phyloP scores from a whole-genome alignment of 1,140 invertebrate species.

The Periplaneta americana region DNA sequence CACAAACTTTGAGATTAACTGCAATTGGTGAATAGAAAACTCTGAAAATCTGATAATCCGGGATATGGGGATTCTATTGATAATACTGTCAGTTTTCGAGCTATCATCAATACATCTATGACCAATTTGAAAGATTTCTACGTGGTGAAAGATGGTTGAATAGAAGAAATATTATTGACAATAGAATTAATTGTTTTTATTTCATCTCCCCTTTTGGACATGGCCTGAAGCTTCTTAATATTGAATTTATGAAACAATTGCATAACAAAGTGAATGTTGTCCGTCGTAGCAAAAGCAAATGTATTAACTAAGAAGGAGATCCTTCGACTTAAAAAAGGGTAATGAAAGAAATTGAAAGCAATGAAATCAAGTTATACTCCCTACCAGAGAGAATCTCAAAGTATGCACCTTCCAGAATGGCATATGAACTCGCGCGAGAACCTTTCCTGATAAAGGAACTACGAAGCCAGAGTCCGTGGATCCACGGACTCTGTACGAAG shows the following conservation, averaged over 20 bases:
- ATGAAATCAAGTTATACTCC: slow-evolving; percentile 90
- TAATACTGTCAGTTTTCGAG: slow-evolving; percentile 83
- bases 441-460: too few relatives aligned
- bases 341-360: slow-evolving; percentile 75
- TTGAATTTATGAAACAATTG: slow-evolving; percentile 98
- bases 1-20: too few relatives aligned
- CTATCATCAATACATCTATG: slow-evolving; percentile 92
- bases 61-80: slow-evolving; percentile 99
- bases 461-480: too few relatives aligned
- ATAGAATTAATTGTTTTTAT: slow-evolving; percentile 95
- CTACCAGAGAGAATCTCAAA: too few relatives aligned
- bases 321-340: slow-evolving; percentile 79
- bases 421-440: too few relatives aligned
- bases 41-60: too few relatives aligned
- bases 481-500: too few relatives aligned
- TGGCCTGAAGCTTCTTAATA: slow-evolving; percentile 77
- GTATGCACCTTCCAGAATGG: too few relatives aligned
- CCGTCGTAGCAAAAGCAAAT: slow-evolving; percentile 98
- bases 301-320: slow-evolving; percentile 95
- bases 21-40: too few relatives aligned
- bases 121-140: slow-evolving; percentile 88
- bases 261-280: slow-evolving; percentile 99
- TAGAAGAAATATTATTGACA: slow-evolving; percentile 86
- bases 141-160: slow-evolving; percentile 89
- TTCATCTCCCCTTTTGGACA: slow-evolving; percentile 99